These are phyloP conservation scores for Corythaixoides concolor DNA, from an alignment of 2,113 vertebrate species.

Conservation along the genomic window DNA sequence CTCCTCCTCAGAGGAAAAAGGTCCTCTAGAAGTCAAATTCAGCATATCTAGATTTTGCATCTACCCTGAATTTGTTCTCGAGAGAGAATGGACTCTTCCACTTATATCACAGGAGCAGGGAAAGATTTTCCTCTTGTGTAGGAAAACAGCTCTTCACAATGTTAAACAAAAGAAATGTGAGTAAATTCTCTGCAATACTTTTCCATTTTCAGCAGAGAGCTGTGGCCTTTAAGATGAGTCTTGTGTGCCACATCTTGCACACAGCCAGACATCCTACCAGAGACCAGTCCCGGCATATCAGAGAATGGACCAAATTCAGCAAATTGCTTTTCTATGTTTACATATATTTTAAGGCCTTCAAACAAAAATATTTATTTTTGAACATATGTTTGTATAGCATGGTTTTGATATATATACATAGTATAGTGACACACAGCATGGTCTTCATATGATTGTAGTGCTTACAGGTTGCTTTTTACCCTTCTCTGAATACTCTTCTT, in stretches of 20 bases:
- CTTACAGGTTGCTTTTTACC: background rate
- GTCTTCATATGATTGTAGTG: background rate
- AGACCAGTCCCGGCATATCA: background rate
- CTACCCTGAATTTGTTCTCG: background rate
- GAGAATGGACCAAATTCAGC: background rate
- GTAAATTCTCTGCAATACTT: background rate
- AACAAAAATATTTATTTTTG: background rate
- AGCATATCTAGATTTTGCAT: background rate
- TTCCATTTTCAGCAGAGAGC: background rate
- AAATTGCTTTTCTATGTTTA: background rate
- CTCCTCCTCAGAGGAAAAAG: background rate
- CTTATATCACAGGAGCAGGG: background rate
- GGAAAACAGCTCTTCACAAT: background rate
- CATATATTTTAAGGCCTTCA: background rate
- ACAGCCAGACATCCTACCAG: background rate
- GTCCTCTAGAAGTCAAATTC: background rate
- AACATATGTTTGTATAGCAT: background rate
- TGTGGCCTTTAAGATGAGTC: background rate
- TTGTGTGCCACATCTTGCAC: background rate
- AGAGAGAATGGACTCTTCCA: background rate
- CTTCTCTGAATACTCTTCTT: background rate
- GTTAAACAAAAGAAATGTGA: background rate
- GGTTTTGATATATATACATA: background rate
- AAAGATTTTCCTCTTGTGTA: background rate
- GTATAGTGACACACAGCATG: background rate